Conservation (phyloP, 2,113 vertebrate species). For the Cyanocitta stelleri region DNA sequence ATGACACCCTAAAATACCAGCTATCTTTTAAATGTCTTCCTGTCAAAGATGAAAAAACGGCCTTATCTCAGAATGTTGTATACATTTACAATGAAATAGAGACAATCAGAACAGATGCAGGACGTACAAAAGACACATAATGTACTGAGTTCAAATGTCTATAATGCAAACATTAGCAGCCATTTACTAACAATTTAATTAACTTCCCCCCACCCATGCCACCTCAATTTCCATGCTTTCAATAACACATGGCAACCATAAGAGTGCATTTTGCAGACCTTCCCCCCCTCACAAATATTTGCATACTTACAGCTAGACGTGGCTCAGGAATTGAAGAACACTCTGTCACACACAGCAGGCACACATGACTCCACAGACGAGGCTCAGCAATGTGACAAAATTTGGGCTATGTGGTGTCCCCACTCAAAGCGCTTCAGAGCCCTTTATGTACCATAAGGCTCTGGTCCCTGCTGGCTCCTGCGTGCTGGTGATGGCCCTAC, state of each 20-base stretch:
- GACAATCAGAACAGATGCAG: constrained; percentile 59
- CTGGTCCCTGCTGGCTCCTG: neutral
- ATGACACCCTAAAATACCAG: neutral
- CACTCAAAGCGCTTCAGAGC: neutral
- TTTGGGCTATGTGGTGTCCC: neutral
- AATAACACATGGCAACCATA: neutral
- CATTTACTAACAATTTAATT: constrained; percentile 49
- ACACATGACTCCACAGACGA: neutral
- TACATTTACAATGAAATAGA: constrained; percentile 19
- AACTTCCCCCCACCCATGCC: neutral
- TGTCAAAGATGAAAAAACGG: constrained; percentile 12
- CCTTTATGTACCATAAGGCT: neutral
- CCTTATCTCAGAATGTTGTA: neutral
- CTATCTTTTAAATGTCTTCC: constrained; percentile 9
- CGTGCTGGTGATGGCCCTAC: neutral
- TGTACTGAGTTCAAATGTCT: constrained; percentile 19
- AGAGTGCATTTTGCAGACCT: neutral
- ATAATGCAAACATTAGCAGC: constrained; percentile 17
- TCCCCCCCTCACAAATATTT: neutral
- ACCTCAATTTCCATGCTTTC: neutral
- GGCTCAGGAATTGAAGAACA: neutral
- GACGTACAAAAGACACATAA: constrained; percentile 3
- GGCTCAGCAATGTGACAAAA: neutral
- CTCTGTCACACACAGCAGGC: too few relatives aligned
- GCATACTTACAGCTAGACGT: neutral